Evolutionary conservation across 2,113 vertebrate species (phyloP), one percentile per base, ranked within the genome.

Genomic region (western clawed frog (Xenopus tropicalis)): DNA sequence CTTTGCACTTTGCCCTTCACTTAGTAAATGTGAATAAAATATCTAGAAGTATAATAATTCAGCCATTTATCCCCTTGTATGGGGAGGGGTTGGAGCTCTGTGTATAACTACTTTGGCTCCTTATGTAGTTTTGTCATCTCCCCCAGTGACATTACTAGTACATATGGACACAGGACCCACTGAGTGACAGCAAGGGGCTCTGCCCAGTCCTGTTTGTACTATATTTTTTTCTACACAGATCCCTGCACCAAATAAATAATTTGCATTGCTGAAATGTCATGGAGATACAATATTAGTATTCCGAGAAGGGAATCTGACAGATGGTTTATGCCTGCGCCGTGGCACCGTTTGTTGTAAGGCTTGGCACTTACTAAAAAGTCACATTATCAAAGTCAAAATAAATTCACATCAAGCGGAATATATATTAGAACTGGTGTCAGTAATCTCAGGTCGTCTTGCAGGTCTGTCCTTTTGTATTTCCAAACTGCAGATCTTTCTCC

Each of bases 311-410:
- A 17, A n/a, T 54, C 52, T 54, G 52, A 54, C 57, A 59, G 57
- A 59, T 59, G 57, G 57, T 59, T 59, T 59, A 59, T 59, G 20
- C 9, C 21, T 59, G 12, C 21, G 21, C 20, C 21, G 11, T 23
- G 20, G 57, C 20, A 23, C 57, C 1, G 14, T 59, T 23, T 23
- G 57, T 59, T 59, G 11, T 23, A 17, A 23, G 20, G 21, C 22
- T 59, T 59, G 57, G 57, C 57, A 59, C 57, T 59, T 59, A 23
- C 4, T 59, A 22, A 54, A 59, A 59, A 59, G 57, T 59, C 57
- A 59, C 22, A 59, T 59, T 59, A 23, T 59, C 57, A 22, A 59
- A 59, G 22, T 22, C 57, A 59, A 24, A 59, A 59, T 14, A 59
- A 23, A 59, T 54, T 54, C 19, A n/a, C 52, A 54, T 54, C 52